Percentiles rank a stretch among this genome's conserved stretches.
These are phyloP conservation scores for Astur gentilis DNA, from an alignment of 2,113 vertebrate genomes.

Conservation along the genomic window DNA sequence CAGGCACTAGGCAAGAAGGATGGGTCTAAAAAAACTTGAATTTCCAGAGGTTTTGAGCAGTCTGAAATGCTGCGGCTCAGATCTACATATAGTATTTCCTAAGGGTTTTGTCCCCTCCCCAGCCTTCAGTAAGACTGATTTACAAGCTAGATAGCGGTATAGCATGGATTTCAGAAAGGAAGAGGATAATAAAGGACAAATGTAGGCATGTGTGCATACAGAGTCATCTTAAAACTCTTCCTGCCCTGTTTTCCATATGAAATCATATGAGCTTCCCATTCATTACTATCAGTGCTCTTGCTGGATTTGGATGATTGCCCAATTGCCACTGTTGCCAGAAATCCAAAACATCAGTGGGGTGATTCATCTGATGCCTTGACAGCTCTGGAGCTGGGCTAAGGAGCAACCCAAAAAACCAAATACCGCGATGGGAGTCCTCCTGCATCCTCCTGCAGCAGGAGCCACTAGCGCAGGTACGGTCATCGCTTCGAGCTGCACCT, in stretches of 20 bases:
- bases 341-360: not conserved
- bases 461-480: rapidly evolving
- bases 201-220: not conserved
- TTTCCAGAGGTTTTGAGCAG: not conserved
- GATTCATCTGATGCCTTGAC: constrained; percentile 22
- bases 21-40: not conserved
- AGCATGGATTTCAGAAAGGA: not conserved
- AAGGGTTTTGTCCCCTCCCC: not conserved
- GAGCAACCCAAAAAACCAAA: not conserved
- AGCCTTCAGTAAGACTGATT: not conserved
- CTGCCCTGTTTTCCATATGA: not conserved
- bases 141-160: rapidly evolving
- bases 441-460: rapidly evolving
- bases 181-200: not conserved
- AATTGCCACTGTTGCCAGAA: not conserved
- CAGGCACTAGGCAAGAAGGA: not conserved
- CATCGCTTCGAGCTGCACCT: not conserved
- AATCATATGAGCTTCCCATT: not conserved
- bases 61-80: not conserved
- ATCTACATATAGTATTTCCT: rapidly evolving
- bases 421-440: not conserved
- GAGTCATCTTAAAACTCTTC: not conserved
- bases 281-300: not conserved
- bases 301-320: not conserved
- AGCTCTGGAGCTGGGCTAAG: not conserved